phyloP scores from a whole-genome alignment of 2,113 vertebrate genomes.

The Illadopsis cleaveri region DNA sequence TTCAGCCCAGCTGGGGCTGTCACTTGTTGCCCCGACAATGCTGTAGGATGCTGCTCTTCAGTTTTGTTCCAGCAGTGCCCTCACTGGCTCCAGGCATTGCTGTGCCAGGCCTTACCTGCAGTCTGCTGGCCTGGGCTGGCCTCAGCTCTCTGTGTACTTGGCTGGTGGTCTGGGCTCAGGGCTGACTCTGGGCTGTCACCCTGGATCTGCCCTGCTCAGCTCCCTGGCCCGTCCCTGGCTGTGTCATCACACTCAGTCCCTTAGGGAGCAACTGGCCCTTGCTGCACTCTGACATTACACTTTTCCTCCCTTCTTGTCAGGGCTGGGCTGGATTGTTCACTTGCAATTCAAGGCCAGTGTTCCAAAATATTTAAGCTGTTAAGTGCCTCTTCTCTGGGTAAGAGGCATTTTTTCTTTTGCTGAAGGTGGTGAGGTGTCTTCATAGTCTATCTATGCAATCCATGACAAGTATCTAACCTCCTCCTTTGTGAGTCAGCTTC shows the following conservation, averaged over 20 bases:
- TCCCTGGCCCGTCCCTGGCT: background rate
- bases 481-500: slow-evolving; percentile 18
- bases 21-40: background rate
- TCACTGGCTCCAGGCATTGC: accelerated
- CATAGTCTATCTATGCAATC: background rate
- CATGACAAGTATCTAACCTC: background rate
- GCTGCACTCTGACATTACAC: background rate
- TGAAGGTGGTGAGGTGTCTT: background rate
- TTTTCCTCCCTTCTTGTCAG: background rate
- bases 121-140: background rate
- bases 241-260: background rate
- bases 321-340: background rate
- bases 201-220: background rate
- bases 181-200: background rate
- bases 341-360: background rate
- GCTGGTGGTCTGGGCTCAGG: background rate
- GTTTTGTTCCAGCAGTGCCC: background rate
- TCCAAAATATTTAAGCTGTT: background rate
- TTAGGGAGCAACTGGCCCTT: background rate
- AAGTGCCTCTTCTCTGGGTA: background rate
- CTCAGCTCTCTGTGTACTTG: background rate
- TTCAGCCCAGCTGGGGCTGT: background rate
- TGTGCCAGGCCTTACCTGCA: background rate
- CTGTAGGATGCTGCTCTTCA: background rate
- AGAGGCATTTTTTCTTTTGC: background rate